Evolutionary conservation across 2,888 invertebrate species (phyloP).

Genomic region (Leptinotarsa peninsularis): DNA sequence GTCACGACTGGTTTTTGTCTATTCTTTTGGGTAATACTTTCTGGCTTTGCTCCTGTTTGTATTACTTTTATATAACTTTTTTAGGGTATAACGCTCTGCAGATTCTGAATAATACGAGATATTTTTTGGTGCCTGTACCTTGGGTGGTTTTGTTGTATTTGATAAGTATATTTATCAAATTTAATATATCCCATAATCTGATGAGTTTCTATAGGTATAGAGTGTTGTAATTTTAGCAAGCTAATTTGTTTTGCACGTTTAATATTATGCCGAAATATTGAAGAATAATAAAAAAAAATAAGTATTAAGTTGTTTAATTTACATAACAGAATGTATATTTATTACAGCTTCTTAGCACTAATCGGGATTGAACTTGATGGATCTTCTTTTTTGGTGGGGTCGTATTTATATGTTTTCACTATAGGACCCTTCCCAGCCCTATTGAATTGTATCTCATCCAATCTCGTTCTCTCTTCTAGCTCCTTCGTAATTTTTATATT

Average conservation of each 20-base stretch:
- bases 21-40: constrained; percentile 83
- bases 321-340: constrained; percentile 25
- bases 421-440: constrained; percentile 89
- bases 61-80: constrained; percentile 96
- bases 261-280: neutral
- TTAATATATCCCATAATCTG: constrained; percentile 85
- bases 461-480: constrained; percentile 79
- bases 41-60: constrained; percentile 89
- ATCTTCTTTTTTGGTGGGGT: constrained; percentile 75
- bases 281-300: constrained; percentile 19
- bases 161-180: constrained; percentile 78
- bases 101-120: constrained; percentile 84
- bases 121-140: constrained; percentile 86
- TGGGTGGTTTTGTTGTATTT: constrained; percentile 80
- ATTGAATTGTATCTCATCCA: constrained; percentile 84
- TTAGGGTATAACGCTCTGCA: constrained; percentile 93
- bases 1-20: constrained; percentile 48
- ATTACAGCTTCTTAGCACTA: constrained; percentile 70
- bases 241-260: constrained; percentile 13
- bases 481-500: constrained; percentile 85
- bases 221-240: constrained; percentile 69
- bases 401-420: constrained; percentile 87
- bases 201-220: constrained; percentile 86
- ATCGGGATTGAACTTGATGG: constrained; percentile 62
- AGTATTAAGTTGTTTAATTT: constrained; percentile 25